A percentile compares a stretch with the other conserved stretches of the same genome.
Evolutionary conservation across 2,797 vertebrate species (phyloP).

Genomic region (Cygnus olor): DNA sequence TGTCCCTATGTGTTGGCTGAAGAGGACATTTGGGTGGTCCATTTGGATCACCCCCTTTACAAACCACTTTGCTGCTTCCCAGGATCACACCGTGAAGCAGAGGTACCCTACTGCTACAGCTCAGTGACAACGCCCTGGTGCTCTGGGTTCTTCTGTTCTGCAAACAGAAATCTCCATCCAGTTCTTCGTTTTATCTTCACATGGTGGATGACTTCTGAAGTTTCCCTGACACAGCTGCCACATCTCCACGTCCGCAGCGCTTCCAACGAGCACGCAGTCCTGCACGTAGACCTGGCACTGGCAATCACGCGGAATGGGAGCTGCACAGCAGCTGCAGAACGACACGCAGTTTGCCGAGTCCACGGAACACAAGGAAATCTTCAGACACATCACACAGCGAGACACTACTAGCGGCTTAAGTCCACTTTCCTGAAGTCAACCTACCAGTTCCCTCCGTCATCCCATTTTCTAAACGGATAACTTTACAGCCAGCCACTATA

Average conservation of each 20-base stretch:
- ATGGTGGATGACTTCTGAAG: not conserved
- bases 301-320: accelerated
- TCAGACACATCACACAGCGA: not conserved
- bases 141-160: not conserved
- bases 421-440: not conserved
- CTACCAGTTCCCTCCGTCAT: not conserved
- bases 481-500: not conserved
- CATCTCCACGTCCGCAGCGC: accelerated
- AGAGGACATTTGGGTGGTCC: not conserved
- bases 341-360: not conserved
- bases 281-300: not conserved
- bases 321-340: not conserved
- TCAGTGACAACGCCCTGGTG: not conserved
- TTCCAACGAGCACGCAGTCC: not conserved
- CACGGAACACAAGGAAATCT: not conserved
- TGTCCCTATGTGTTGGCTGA: accelerated
- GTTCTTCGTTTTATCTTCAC: not conserved
- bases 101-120: not conserved
- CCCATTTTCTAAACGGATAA: not conserved
- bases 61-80: not conserved
- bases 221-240: not conserved
- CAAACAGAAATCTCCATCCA: not conserved
- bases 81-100: not conserved
- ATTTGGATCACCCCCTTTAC: not conserved
- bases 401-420: too few relatives aligned